phyloP scores from a whole-genome alignment of 2,888 invertebrate genomes.

The Apotomis betuletana region DNA sequence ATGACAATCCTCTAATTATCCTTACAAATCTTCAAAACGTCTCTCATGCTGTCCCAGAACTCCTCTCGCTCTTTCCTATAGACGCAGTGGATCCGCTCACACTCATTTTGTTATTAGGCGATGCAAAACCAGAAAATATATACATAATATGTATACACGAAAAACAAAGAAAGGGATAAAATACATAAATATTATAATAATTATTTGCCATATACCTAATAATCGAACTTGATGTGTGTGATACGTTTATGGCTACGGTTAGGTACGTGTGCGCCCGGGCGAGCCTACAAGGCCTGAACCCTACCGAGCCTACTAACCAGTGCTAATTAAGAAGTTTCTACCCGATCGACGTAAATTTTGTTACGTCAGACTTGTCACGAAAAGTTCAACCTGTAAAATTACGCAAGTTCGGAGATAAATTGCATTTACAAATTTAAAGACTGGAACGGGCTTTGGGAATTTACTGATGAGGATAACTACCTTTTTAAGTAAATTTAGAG shows the following conservation, averaged over 20 bases:
- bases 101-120: too few relatives aligned
- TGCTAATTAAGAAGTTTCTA: slow-evolving; percentile 75
- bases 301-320: slow-evolving; percentile 56
- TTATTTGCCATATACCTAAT: background rate
- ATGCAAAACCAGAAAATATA: too few relatives aligned
- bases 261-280: background rate
- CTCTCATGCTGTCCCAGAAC: too few relatives aligned
- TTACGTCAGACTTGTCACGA: slow-evolving; percentile 65
- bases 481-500: slow-evolving; percentile 15
- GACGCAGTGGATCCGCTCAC: too few relatives aligned
- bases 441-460: slow-evolving; percentile 52
- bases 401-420: slow-evolving; percentile 68
- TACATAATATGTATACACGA: too few relatives aligned
- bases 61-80: too few relatives aligned
- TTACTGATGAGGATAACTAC: slow-evolving; percentile 44
- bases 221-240: background rate
- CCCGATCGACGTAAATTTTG: slow-evolving; percentile 69
- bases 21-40: too few relatives aligned
- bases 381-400: slow-evolving; percentile 67
- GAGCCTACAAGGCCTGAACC: slow-evolving; percentile 51
- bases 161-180: too few relatives aligned
- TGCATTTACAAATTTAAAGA: slow-evolving; percentile 66
- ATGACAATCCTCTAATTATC: too few relatives aligned
- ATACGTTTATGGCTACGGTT: background rate
- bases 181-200: too few relatives aligned